A percentile compares a stretch with the other conserved stretches of the same genome.
Evolutionary conservation across 1,140 invertebrate species (phyloP).

Genomic region (Mactra quadrangularis): DNA sequence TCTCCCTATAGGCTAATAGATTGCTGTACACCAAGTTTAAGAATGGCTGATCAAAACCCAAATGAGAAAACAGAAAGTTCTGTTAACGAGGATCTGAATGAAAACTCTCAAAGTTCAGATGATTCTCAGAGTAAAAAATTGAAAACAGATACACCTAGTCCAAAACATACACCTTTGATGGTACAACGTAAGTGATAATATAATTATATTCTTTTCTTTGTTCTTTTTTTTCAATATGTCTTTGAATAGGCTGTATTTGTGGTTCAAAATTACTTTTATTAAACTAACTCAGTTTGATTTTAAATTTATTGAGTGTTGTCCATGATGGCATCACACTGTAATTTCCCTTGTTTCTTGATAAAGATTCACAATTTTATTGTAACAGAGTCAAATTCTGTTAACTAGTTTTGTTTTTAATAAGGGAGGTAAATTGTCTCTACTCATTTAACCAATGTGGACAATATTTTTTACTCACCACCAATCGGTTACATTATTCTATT

Average conservation of each 20-base stretch:
- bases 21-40: too few species aligned
- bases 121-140: slow-evolving; percentile 9
- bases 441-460: too few species aligned
- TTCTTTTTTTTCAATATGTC: not conserved
- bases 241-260: not conserved
- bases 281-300: not conserved
- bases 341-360: too few species aligned
- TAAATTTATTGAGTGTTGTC: too few species aligned
- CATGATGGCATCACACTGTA: too few species aligned
- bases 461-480: too few species aligned
- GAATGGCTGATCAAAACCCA: slow-evolving; percentile 20
- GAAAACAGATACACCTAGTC: slow-evolving; percentile 20
- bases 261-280: not conserved
- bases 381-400: too few species aligned
- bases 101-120: not conserved
- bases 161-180: slow-evolving; percentile 38
- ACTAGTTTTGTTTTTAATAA: too few species aligned
- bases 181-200: slow-evolving; percentile 41
- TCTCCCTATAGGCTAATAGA: too few species aligned
- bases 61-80: slow-evolving; percentile 11
- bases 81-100: slow-evolving; percentile 2
- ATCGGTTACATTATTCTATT: too few species aligned
- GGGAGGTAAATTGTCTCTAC: too few species aligned
- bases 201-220: not conserved
- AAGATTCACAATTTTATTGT: too few species aligned